Base-by-base conservation (phyloP, 1,140 invertebrate genomes). In the Apis dorsata region DNA sequence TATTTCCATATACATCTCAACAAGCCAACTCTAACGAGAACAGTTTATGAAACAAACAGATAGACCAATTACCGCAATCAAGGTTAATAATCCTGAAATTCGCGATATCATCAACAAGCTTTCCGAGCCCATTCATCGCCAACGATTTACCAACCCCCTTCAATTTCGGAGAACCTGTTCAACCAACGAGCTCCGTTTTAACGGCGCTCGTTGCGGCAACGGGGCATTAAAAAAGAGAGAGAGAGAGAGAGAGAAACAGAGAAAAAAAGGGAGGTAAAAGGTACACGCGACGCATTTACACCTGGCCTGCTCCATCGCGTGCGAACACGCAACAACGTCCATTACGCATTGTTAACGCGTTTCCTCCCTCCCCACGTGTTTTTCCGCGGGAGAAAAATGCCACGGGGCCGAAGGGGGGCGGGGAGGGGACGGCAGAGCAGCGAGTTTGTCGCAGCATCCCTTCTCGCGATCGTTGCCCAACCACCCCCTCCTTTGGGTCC, bases 331-430 rank as follows among this genome's bases (percentile, higher is more conserved):
- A 66, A 68, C 71, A 74, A 24, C 17, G 62, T 24, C 72, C 34
- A 76, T 81, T 68, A 76, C 63, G 34, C 79, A 53, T 19, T 34
- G 73, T 81, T 81, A 76, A 51, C 55, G 55, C 12, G 28, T 5
- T 44, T 53, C 15, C 10, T 8, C 24, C 28, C 19, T 34, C 8
- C 19, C 17, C 28, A 5, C 7, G 60, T 44, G n/a, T 73, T 73
- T 79, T 60, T 63, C 8, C 12, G 4, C 28, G 34, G 44, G 28
- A 59, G 5, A 62, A 55, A 75, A 75, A 11, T 24, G 62, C 24
- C 24, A 34, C 15, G 34, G 34, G 34, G 34, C 34, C 34, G 34
- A 7, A 44, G 34, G 5, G 34, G 34, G 34, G 5, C 55, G 24
- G 62, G 5, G n/a, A 7, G 24, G 24, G 24, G 24, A 24, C 24